A percentile compares a stretch with the other conserved stretches of the same genome.
Evolutionary conservation across 1,140 invertebrate genomes (phyloP).

Genomic region (Neomicropteryx cornuta): DNA sequence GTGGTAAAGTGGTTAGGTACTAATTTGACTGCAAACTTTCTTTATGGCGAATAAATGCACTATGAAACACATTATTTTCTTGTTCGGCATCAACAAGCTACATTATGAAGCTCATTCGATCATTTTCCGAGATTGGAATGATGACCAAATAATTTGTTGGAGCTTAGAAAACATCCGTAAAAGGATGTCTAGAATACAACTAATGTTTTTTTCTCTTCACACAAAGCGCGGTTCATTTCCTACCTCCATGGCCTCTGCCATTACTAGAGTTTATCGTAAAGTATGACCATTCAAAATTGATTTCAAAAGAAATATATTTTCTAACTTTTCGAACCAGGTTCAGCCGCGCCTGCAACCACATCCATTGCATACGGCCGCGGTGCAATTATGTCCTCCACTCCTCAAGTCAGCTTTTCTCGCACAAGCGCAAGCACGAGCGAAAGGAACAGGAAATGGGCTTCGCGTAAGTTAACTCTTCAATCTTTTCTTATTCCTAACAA

Average conservation of each 20-base stretch:
- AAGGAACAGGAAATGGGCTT: slow-evolving; percentile 67
- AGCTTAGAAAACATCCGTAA: no score
- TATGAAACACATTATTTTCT: no score
- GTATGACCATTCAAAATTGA: not conserved
- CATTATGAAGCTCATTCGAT: no score
- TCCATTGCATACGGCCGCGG: slow-evolving; percentile 91
- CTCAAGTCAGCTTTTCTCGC: slow-evolving; percentile 92
- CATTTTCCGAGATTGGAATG: no score
- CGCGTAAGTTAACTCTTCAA: slow-evolving; percentile 21
- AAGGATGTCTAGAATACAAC: no score
- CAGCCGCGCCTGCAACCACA: slow-evolving; percentile 93
- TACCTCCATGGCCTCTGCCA: no score
- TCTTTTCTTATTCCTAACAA: not conserved
- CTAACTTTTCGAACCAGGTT: slow-evolving; percentile 39
- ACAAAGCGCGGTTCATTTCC: not conserved
- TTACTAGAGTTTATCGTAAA: no score
- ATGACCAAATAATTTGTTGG: no score
- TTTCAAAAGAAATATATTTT: not conserved
- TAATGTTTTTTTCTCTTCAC: not conserved
- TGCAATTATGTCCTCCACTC: slow-evolving; percentile 95
- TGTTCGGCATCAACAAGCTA: no score
- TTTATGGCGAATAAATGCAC: no score
- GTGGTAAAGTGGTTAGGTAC: no score
- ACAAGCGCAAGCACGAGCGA: slow-evolving; percentile 94
- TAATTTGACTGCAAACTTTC: no score